Conservation (phyloP, 1,140 invertebrate species). For the Semibalanus balanoides region DNA sequence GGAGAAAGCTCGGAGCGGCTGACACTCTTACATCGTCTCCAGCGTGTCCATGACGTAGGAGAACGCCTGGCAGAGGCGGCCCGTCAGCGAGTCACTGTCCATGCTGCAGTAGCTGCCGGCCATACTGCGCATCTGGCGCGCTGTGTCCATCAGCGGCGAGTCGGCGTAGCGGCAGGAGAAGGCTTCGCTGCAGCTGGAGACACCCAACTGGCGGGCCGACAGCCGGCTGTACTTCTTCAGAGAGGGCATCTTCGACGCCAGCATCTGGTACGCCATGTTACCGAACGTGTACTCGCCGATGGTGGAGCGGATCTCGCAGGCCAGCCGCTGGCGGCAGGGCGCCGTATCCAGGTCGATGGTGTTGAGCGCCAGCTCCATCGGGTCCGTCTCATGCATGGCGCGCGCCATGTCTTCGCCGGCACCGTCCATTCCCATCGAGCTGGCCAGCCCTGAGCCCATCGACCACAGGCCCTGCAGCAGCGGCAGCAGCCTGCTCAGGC, state of each 20-base stretch:
- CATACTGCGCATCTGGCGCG: neutral
- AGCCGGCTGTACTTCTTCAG: neutral
- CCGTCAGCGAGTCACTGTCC: neutral
- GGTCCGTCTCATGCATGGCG: neutral
- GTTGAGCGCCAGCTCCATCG: constrained; percentile 2
- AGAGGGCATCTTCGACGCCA: neutral
- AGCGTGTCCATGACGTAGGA: neutral
- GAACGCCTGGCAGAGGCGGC: neutral
- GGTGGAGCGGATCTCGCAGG: neutral
- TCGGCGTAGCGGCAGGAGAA: neutral
- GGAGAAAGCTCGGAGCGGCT: too few species aligned
- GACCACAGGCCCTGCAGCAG: neutral
- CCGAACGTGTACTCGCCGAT: neutral
- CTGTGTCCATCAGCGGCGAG: neutral
- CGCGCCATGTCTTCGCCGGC: neutral
- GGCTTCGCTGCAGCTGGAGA: neutral
- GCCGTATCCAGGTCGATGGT: constrained; percentile 2
- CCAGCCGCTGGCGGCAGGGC: neutral
- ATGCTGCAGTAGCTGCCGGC: neutral
- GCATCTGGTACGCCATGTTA: neutral
- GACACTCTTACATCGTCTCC: neutral
- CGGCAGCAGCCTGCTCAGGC: neutral
- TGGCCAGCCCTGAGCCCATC: neutral
- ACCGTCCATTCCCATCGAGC: neutral
- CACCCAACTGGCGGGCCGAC: neutral